These are phyloP conservation scores for Tolypeutes matacus DNA, from an alignment of 2,797 vertebrate species.

Conservation along the genomic window DNA sequence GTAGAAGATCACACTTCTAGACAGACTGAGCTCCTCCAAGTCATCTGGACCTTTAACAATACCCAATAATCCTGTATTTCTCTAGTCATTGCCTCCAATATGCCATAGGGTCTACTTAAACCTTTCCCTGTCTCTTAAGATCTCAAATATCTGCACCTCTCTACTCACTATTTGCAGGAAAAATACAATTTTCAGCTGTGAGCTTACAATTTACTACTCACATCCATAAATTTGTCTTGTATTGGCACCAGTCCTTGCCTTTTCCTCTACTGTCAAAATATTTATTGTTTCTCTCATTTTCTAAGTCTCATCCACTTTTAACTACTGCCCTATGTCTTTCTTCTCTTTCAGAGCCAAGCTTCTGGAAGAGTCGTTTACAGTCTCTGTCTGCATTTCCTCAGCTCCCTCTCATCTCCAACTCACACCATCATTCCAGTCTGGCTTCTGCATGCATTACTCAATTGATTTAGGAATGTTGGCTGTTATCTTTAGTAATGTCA, in stretches of 20 bases:
- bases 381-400: neutral
- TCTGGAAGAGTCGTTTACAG: neutral
- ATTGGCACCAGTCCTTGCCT: slow-evolving; percentile 22
- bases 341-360: neutral
- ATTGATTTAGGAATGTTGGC: neutral
- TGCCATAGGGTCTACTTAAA: neutral
- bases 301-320: neutral
- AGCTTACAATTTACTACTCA: slow-evolving; percentile 13
- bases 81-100: neutral
- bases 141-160: neutral
- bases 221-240: neutral
- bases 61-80: neutral
- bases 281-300: slow-evolving; percentile 43
- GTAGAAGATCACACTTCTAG: neutral
- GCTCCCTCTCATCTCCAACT: neutral
- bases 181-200: slow-evolving; percentile 55
- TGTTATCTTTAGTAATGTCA: neutral
- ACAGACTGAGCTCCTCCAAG: neutral
- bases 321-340: neutral
- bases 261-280: slow-evolving; percentile 71
- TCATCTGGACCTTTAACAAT: neutral
- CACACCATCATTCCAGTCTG: neutral
- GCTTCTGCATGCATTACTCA: neutral
- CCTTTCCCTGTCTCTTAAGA: neutral
- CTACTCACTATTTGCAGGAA: neutral